Evolutionary conservation across 2,113 vertebrate genomes (phyloP).

Genomic region (Neodontobutis hainanensis): DNA sequence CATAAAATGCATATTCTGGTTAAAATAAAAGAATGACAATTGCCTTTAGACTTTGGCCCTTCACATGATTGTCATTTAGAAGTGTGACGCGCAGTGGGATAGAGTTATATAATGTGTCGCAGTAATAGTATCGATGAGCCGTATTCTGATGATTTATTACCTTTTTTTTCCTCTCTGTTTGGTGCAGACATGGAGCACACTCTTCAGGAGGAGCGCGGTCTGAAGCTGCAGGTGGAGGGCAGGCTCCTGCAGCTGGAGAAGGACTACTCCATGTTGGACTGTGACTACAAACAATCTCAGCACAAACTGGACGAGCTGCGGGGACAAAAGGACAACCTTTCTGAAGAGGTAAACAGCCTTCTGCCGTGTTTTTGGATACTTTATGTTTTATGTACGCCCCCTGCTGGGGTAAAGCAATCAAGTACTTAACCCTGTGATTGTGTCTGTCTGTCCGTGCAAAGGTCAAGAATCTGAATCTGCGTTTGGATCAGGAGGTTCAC

Average conservation of each 20-base stretch:
- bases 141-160: conserved; percentile 15
- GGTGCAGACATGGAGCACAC: conserved; percentile 89
- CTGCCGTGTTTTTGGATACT: no score
- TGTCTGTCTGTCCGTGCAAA: conserved; percentile 56
- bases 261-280: conserved; percentile 89
- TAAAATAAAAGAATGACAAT: no score
- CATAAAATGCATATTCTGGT: no score
- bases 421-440: no score
- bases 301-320: conserved; percentile 87
- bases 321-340: conserved; percentile 85
- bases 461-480: conserved; percentile 87
- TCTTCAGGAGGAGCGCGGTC: conserved; percentile 86
- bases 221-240: conserved; percentile 90
- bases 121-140: no score
- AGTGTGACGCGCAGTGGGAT: no score
- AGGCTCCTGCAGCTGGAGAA: conserved; percentile 90
- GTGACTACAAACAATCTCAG: conserved; percentile 90
- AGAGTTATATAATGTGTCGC: no score
- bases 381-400: no score
- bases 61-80: no score
- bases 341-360: conserved; percentile 83
- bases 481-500: conserved; percentile 93
- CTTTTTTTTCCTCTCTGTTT: neutral
- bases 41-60: no score
- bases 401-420: no score